Percentiles rank a stretch among this genome's conserved stretches.
These are phyloP conservation scores for Ligdia adustata DNA, from an alignment of 2,888 invertebrate genomes.

Conservation along the genomic window DNA sequence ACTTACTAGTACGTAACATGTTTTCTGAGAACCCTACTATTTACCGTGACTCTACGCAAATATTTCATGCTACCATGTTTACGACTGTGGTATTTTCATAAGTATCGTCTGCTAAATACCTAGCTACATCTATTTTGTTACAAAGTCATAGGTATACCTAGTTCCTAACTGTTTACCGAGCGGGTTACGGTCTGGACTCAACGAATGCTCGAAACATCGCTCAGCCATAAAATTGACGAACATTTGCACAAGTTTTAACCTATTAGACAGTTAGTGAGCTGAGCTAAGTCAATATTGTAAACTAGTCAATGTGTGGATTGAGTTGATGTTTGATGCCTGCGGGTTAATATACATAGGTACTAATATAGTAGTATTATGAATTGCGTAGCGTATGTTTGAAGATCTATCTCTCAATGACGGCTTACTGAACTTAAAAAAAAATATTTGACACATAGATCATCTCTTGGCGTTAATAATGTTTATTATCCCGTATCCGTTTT, in stretches of 20 bases:
- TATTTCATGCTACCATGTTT: too few relatives aligned
- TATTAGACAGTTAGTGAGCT: constrained; percentile 25
- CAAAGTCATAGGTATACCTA: constrained; percentile 15
- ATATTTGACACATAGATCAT: too few relatives aligned
- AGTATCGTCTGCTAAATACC: too few relatives aligned
- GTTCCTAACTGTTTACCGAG: constrained; percentile 7
- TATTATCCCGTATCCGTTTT: too few relatives aligned
- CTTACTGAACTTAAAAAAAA: too few relatives aligned
- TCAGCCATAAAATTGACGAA: constrained; percentile 39
- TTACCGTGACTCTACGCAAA: neutral
- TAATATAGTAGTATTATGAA: too few relatives aligned
- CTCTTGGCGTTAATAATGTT: too few relatives aligned
- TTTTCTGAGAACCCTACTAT: too few relatives aligned
- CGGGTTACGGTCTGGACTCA: neutral
- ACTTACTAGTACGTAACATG: too few relatives aligned
- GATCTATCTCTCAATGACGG: too few relatives aligned
- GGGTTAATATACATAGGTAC: neutral
- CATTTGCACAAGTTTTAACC: constrained; percentile 34
- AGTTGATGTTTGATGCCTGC: neutral
- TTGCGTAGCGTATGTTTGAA: too few relatives aligned
- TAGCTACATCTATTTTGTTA: too few relatives aligned
- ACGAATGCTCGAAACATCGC: constrained; percentile 25
- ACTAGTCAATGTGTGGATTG: neutral
- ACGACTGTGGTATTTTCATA: constrained; percentile 5
- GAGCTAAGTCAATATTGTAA: constrained; percentile 16